Conservation (phyloP, 2,797 vertebrate genomes). For the Allobates femoralis region DNA sequence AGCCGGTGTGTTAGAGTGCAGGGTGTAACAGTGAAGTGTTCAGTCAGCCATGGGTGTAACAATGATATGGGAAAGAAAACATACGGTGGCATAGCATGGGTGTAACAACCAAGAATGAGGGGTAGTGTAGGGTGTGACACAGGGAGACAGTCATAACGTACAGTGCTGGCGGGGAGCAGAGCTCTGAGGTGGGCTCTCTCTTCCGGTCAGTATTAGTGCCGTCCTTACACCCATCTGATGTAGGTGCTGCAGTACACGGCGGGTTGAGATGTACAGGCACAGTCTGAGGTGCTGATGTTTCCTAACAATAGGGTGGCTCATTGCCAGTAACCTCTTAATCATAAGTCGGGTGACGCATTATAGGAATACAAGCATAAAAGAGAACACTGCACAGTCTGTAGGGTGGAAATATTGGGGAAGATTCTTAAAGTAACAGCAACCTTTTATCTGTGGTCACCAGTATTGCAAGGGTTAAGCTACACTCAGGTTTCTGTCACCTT, state of each 20-base stretch:
- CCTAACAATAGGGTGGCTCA: slow-evolving; percentile 13
- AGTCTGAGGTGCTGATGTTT: background rate
- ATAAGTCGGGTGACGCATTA: background rate
- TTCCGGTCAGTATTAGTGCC: background rate
- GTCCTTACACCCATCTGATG: too few relatives aligned
- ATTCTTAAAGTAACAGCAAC: too few relatives aligned
- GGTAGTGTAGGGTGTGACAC: background rate
- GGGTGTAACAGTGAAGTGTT: slow-evolving; percentile 33
- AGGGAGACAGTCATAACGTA: background rate
- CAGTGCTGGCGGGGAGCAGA: background rate
- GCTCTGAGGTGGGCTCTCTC: too few relatives aligned
- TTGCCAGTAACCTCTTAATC: slow-evolving; percentile 10
- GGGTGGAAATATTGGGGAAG: too few relatives aligned
- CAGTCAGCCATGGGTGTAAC: slow-evolving; percentile 43
- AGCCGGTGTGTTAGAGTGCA: background rate
- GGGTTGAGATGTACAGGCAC: too few relatives aligned
- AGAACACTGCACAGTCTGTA: background rate
- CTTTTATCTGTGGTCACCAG: background rate
- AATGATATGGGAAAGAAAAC: background rate
- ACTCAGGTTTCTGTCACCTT: too few relatives aligned
- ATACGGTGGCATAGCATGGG: slow-evolving; percentile 6
- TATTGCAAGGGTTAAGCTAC: background rate
- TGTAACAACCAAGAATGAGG: slow-evolving; percentile 5
- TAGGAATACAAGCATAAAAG: background rate
- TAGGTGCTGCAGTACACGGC: background rate